phyloP scores from a whole-genome alignment of 1,140 invertebrate species.

The Mizuhopecten yessoensis region DNA sequence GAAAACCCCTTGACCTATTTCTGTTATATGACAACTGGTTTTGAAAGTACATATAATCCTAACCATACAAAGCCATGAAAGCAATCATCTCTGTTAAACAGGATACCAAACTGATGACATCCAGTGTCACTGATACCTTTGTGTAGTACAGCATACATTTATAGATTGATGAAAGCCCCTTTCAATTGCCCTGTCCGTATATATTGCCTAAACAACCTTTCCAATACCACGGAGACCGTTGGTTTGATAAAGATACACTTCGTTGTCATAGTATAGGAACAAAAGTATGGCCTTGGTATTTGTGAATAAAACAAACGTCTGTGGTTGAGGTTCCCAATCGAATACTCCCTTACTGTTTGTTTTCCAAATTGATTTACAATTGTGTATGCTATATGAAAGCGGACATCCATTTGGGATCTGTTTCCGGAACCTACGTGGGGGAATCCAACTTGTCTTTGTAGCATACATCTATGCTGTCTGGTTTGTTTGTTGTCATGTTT shows the following conservation, averaged over 20 bases:
- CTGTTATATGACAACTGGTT: not conserved
- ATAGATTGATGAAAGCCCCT: not conserved
- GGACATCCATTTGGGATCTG: not conserved
- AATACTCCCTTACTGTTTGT: not conserved
- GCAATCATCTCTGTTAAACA: not conserved
- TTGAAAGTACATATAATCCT: conserved; percentile 1
- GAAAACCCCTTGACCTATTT: not conserved
- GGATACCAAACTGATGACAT: not conserved
- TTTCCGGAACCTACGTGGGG: not conserved
- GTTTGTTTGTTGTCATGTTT: not conserved
- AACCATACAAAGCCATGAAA: not conserved
- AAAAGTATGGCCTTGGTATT: not conserved
- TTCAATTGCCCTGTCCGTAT: not conserved
- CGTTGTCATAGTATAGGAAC: not conserved
- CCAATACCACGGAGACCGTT: not conserved
- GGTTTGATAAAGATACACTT: not conserved
- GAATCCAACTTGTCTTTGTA: not conserved
- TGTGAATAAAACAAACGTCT: not conserved
- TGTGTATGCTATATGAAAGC: not conserved
- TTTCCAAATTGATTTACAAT: not conserved
- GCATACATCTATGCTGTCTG: not conserved
- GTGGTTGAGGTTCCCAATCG: not conserved
- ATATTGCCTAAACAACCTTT: not conserved
- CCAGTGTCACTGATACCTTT: not conserved
- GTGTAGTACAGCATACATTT: not conserved